These are phyloP conservation scores for Nibea albiflora DNA, from an alignment of 2,113 vertebrate genomes.

Conservation along the genomic window DNA sequence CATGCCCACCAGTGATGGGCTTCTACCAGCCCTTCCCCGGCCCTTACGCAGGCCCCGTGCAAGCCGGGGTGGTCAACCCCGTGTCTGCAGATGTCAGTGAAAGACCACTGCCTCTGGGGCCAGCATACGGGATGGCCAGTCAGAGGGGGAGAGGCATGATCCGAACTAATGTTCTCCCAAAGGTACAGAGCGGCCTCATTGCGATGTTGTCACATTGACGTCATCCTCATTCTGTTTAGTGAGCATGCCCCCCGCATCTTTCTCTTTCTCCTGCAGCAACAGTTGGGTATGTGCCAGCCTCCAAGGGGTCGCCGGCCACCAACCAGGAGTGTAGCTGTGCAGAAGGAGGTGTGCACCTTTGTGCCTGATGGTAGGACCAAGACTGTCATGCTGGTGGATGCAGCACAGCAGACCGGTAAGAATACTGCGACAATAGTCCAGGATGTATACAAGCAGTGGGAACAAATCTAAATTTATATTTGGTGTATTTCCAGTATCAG, in stretches of 20 bases:
- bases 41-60: constrained; percentile 89
- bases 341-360: constrained; percentile 94
- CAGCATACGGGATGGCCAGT: constrained; percentile 84
- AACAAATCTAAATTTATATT: too few species aligned
- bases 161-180: constrained; percentile 86
- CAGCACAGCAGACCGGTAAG: constrained; percentile 96
- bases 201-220: not conserved
- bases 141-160: constrained; percentile 88
- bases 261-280: constrained; percentile 73
- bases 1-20: constrained; percentile 96
- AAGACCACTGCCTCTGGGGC: constrained; percentile 84
- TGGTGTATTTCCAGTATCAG: not conserved
- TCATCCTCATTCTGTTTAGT: not conserved
- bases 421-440: not conserved
- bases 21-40: constrained; percentile 96
- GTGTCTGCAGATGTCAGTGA: constrained; percentile 90
- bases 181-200: constrained; percentile 82
- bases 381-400: constrained; percentile 95
- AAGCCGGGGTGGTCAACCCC: constrained; percentile 87
- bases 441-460: too few species aligned
- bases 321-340: constrained; percentile 93
- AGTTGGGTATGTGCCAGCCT: constrained; percentile 82
- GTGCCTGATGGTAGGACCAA: constrained; percentile 92
- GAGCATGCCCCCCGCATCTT: not conserved
- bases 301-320: constrained; percentile 90